Percentiles rank a stretch among this genome's conserved stretches.
phyloP scores from a whole-genome alignment of 2,888 invertebrate genomes.

The Synergus japonicus region DNA sequence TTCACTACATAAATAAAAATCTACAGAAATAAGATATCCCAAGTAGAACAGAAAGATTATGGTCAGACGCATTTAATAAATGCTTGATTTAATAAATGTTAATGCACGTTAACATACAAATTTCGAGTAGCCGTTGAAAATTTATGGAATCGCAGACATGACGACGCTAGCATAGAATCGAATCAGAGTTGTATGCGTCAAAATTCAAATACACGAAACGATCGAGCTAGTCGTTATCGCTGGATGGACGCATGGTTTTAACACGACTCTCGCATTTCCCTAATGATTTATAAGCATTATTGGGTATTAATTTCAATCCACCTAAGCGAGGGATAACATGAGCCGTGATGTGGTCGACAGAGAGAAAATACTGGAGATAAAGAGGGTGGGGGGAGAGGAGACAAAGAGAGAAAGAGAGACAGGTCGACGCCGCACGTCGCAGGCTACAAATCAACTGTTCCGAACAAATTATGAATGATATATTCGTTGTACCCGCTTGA shows the following conservation, averaged over 20 bases:
- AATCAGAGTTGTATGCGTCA: slow-evolving; percentile 43
- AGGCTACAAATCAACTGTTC: slow-evolving; percentile 76
- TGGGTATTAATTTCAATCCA: slow-evolving; percentile 77
- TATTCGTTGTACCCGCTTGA: slow-evolving; percentile 75
- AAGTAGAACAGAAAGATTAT: no score
- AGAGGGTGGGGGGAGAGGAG: slow-evolving; percentile 49
- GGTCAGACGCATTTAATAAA: no score
- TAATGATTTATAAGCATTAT: slow-evolving; percentile 77
- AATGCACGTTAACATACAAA: slow-evolving; percentile 15
- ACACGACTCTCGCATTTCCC: slow-evolving; percentile 64
- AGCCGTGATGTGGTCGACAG: slow-evolving; percentile 65
- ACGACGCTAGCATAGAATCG: not conserved
- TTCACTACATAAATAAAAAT: no score
- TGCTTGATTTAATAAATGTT: not conserved
- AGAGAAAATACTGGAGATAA: slow-evolving; percentile 54
- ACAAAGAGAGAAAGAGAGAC: slow-evolving; percentile 61
- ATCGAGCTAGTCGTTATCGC: slow-evolving; percentile 53
- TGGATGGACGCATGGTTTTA: slow-evolving; percentile 60
- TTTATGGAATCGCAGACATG: slow-evolving; percentile 6
- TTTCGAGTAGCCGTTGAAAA: not conserved
- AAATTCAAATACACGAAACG: slow-evolving; percentile 51
- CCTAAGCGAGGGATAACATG: slow-evolving; percentile 67
- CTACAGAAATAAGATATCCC: no score
- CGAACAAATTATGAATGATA: slow-evolving; percentile 77
- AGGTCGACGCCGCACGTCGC: slow-evolving; percentile 74